Evolutionary conservation across 2,888 invertebrate genomes (phyloP).

Genomic region (Andrena haemorrhoa): DNA sequence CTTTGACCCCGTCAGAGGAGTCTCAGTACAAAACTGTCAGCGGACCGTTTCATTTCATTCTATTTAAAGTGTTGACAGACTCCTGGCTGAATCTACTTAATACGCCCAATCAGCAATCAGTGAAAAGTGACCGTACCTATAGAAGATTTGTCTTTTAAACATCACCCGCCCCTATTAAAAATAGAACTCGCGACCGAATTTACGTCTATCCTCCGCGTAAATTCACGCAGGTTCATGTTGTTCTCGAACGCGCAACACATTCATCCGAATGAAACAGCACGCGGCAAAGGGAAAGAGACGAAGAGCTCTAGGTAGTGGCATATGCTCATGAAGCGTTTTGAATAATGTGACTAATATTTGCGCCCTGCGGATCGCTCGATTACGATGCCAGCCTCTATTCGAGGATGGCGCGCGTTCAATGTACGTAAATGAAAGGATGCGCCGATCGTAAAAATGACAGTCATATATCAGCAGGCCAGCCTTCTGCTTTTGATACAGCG

Average conservation of each 20-base stretch:
- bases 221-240: conserved; percentile 32
- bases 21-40: no score
- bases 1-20: neutral
- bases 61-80: no score
- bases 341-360: conserved; percentile 66
- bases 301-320: conserved; percentile 38
- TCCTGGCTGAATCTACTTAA: no score
- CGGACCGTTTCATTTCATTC: no score
- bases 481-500: neutral
- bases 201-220: conserved; percentile 15
- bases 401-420: conserved; percentile 25
- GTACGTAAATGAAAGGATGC: conserved; percentile 44
- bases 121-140: no score
- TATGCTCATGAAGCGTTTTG: conserved; percentile 57
- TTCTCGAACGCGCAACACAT: conserved; percentile 11
- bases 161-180: neutral
- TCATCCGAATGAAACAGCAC: conserved; percentile 32
- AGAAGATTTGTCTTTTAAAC: no score
- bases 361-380: conserved; percentile 54
- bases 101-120: no score
- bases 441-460: conserved; percentile 43
- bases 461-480: conserved; percentile 10
- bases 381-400: conserved; percentile 37
- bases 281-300: conserved; percentile 21
- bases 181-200: conserved; percentile 22